Evolutionary conservation across 2,888 invertebrate species (phyloP), one percentile per base, ranked within the genome.

Genomic region (Dermolepida albohirtum): DNA sequence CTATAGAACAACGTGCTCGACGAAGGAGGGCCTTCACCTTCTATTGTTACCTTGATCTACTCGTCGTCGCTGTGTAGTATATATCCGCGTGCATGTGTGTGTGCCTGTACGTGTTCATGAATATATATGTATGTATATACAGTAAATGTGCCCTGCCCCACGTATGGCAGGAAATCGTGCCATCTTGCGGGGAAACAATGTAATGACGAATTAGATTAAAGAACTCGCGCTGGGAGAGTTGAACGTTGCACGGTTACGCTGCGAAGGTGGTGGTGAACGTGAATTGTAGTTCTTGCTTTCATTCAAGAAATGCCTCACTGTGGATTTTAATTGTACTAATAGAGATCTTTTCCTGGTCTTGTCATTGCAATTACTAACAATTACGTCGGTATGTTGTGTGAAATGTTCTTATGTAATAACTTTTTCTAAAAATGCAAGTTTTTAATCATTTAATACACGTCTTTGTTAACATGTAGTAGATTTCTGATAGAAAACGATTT

Each of bases 21-120:
- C 57, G 57, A 59, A 57, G 40, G 70, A 72, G 74, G 73, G 72
- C 74, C 73, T 74, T 74, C 73, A 74, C 74, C 74, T 74, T 67
- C 71, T 70, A 72, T 72, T 67, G 55, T 68, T 73, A 69, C 73
- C 73, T 73, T 72, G 73, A 71, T 73, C 71, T 70, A 72, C 66
- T 72, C 64, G 67, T 41, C 57, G 52, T 54, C 34, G 52, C 12
- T 39, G 44, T 57, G 16, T 41, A 22, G 22, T 22, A 4, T 22
- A 22, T 22, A 22, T 22, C 22, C 22, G 22, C 22, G 22, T 22
- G 22, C 22, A 10, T n/a, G 57, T 44, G 65, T 51, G 65, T 50
- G 54, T 65, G 34, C 11, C 12, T 52, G 63, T 50, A 34, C 49
- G 47, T 43, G 43, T 43, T 22, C 22, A 22, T 22, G 22, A 22